Conservation (phyloP, 1,140 invertebrate genomes). For the Manduca sexta region DNA sequence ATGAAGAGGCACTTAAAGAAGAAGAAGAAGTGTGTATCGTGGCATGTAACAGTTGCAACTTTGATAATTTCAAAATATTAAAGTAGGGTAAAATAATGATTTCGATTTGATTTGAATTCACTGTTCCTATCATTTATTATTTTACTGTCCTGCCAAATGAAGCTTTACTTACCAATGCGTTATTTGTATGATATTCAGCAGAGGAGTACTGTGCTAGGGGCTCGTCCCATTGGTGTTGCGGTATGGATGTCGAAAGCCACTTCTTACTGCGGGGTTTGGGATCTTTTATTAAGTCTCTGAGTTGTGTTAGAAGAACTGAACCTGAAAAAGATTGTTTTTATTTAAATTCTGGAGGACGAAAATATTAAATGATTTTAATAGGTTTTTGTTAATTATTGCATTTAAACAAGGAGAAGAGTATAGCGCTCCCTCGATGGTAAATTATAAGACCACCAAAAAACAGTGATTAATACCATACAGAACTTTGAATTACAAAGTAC, state of each 20-base stretch:
- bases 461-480: too few relatives aligned
- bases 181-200: slow-evolving; percentile 93
- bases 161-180: slow-evolving; percentile 74
- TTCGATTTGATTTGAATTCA: background rate
- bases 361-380: background rate
- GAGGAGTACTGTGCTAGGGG: slow-evolving; percentile 80
- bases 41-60: too few relatives aligned
- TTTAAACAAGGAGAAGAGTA: background rate
- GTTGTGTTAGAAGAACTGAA: background rate
- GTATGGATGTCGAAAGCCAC: slow-evolving; percentile 91
- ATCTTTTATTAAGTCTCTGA: slow-evolving; percentile 78
- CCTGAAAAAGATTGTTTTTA: background rate
- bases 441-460: too few relatives aligned
- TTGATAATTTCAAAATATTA: too few relatives aligned
- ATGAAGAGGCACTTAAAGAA: too few relatives aligned
- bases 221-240: slow-evolving; percentile 79
- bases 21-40: too few relatives aligned
- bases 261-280: slow-evolving; percentile 80
- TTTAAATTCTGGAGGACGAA: too few relatives aligned
- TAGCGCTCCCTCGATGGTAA: background rate
- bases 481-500: too few relatives aligned
- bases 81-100: too few relatives aligned
- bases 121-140: background rate
- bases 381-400: background rate
- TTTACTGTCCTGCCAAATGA: background rate